A percentile compares a stretch with the other conserved stretches of the same genome.
Evolutionary conservation across 2,113 vertebrate species (phyloP).

Genomic region (Rhea pennata): DNA sequence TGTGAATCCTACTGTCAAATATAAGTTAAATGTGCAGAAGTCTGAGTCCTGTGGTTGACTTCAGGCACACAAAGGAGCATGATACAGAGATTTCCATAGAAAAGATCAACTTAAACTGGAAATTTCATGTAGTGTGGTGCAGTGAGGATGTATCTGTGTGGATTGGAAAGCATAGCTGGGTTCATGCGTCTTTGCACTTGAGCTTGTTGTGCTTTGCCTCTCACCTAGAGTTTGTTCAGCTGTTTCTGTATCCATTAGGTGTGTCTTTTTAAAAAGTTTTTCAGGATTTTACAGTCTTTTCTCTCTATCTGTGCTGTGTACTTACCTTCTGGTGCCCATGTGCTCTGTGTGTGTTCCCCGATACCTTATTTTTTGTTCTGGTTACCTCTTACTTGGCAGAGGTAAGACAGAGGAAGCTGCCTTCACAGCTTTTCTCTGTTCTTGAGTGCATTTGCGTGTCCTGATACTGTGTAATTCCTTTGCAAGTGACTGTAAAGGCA

Average conservation of each 20-base stretch:
- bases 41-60: neutral
- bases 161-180: accelerated
- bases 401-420: neutral
- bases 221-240: neutral
- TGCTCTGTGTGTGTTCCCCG: neutral
- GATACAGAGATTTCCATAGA: neutral
- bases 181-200: neutral
- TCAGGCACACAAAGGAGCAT: neutral
- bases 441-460: neutral
- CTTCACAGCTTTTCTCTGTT: neutral
- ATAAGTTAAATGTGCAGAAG: neutral
- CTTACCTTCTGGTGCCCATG: neutral
- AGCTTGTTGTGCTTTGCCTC: neutral
- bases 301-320: neutral
- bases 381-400: neutral
- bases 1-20: neutral
- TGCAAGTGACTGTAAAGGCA: neutral
- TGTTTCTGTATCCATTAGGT: neutral
- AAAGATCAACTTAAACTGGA: neutral
- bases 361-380: neutral
- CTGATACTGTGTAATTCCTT: neutral
- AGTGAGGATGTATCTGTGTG: neutral
- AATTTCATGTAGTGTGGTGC: neutral
- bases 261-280: neutral
- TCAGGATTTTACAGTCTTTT: neutral